Evolutionary conservation across 2,888 invertebrate species (phyloP).

Genomic region (Euproctis similis): DNA sequence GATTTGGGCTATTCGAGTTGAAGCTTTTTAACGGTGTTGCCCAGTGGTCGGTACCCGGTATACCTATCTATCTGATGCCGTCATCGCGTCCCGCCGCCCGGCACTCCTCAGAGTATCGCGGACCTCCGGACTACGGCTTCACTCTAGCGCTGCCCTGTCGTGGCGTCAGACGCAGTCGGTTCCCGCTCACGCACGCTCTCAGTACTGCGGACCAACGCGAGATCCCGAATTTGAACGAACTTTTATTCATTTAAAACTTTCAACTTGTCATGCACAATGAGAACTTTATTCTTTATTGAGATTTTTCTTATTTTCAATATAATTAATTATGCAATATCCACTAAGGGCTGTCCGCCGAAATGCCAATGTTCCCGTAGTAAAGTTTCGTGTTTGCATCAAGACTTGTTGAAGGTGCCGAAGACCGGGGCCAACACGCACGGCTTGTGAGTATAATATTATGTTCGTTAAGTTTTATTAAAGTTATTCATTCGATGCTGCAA

Average conservation of each 20-base stretch:
- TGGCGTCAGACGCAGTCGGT: constrained; percentile 20
- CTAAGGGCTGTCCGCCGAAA: constrained; percentile 43
- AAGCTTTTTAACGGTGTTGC: too few relatives aligned
- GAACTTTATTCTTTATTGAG: constrained; percentile 25
- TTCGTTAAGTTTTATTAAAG: constrained; percentile 14
- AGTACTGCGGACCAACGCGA: constrained; percentile 13
- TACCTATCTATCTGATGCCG: not conserved
- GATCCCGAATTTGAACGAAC: constrained; percentile 3
- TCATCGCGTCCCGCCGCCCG: not conserved
- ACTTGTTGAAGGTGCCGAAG: constrained; percentile 42
- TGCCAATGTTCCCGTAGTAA: constrained; percentile 47
- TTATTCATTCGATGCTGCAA: too few relatives aligned
- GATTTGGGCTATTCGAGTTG: too few relatives aligned
- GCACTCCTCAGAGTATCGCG: constrained; percentile 1
- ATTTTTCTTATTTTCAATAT: constrained; percentile 37
- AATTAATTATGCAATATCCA: constrained; percentile 21
- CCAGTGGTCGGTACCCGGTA: not conserved
- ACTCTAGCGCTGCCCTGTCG: constrained; percentile 11
- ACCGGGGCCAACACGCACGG: constrained; percentile 46
- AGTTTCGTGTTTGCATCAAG: constrained; percentile 48
- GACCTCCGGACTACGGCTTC: constrained; percentile 7
- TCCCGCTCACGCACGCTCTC: constrained; percentile 13
- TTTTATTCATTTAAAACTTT: constrained; percentile 3
- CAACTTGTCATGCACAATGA: constrained; percentile 25
- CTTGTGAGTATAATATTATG: constrained; percentile 46